Conservation (phyloP, 1,140 invertebrate genomes). For the Ips nitidus region DNA sequence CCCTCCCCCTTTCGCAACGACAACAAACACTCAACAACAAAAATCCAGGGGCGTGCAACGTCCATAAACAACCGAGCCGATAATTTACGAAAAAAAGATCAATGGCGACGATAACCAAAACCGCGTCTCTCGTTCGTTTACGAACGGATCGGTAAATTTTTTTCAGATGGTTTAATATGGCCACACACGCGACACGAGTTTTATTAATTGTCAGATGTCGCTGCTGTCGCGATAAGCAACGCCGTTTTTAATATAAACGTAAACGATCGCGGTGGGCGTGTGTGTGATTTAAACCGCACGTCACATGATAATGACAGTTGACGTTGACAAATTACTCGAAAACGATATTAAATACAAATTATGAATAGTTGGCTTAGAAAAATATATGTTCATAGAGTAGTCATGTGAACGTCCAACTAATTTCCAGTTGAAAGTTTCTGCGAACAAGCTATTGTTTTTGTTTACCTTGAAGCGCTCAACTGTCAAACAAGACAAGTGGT, state of each 20-base stretch:
- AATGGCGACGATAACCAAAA: slow-evolving; percentile 9
- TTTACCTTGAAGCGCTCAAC: too few species aligned
- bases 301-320: too few species aligned
- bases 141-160: slow-evolving; percentile 7
- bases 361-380: too few species aligned
- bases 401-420: too few species aligned
- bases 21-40: neutral
- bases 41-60: neutral
- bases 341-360: too few species aligned
- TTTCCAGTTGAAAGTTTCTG: too few species aligned
- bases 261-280: neutral
- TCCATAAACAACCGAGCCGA: slow-evolving; percentile 5
- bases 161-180: slow-evolving; percentile 26
- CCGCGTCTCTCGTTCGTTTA: neutral
- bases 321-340: too few species aligned
- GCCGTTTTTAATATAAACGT: slow-evolving; percentile 17
- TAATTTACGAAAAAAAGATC: slow-evolving; percentile 21
- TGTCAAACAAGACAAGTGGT: too few species aligned
- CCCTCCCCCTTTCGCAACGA: neutral
- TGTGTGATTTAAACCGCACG: too few species aligned
- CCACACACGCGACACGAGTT: slow-evolving; percentile 20
- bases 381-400: too few species aligned
- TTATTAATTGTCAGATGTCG: slow-evolving; percentile 25
- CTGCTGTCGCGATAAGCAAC: neutral
- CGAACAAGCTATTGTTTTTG: too few species aligned